A percentile compares a stretch with the other conserved stretches of the same genome.
Evolutionary conservation across 2,113 vertebrate species (phyloP).

Genomic region (Entomyzon cyanotis): DNA sequence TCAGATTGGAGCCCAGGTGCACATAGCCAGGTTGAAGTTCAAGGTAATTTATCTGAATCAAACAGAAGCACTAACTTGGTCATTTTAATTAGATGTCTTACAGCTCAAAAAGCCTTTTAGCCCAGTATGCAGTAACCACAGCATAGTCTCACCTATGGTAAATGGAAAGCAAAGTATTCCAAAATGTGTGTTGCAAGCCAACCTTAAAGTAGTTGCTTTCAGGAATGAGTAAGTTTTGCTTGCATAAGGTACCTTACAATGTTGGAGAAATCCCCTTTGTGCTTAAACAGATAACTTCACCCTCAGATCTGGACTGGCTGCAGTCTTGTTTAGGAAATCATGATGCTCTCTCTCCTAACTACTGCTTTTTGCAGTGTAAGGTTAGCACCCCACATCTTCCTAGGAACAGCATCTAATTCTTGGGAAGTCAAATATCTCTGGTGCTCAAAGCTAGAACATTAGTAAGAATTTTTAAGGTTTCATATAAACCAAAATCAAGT

Average conservation of each 20-base stretch:
- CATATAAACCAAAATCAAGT: background rate
- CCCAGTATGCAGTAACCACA: background rate
- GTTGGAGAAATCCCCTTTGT: slow-evolving; percentile 37
- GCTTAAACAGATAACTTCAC: slow-evolving; percentile 17
- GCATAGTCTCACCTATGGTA: background rate
- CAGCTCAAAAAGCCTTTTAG: background rate
- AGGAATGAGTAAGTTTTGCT: background rate
- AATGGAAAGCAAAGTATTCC: slow-evolving; percentile 26
- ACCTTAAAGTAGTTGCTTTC: slow-evolving; percentile 27
- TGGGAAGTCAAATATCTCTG: background rate
- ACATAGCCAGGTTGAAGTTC: background rate
- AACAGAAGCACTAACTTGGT: background rate
- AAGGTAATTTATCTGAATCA: slow-evolving; percentile 1
- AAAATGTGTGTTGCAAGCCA: slow-evolving; percentile 26
- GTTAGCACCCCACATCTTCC: background rate
- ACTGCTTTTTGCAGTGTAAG: background rate
- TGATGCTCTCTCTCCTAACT: background rate
- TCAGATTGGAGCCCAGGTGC: background rate
- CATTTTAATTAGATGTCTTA: background rate
- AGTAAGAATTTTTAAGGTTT: background rate
- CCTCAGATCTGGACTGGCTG: background rate
- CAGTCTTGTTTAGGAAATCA: background rate
- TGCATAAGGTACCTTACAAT: slow-evolving; percentile 12
- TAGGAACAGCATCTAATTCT: background rate
- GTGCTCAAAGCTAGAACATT: background rate